phyloP scores from a whole-genome alignment of 1,140 invertebrate genomes.

The Hermetia illucens region DNA sequence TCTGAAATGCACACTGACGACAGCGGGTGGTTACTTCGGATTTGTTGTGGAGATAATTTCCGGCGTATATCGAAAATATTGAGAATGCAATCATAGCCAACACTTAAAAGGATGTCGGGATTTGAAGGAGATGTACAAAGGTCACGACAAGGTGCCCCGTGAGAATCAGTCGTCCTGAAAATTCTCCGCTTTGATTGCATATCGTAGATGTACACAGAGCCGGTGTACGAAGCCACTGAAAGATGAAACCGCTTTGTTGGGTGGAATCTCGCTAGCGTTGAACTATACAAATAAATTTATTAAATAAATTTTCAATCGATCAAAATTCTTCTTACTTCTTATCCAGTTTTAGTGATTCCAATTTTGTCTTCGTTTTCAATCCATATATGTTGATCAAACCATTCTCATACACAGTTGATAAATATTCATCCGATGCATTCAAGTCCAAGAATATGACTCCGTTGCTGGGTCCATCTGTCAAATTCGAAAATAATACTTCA shows the following conservation, averaged over 20 bases:
- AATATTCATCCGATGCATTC: constrained; percentile 23
- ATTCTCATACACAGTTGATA: constrained; percentile 22
- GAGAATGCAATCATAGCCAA: constrained; percentile 25
- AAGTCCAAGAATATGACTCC: constrained; percentile 24
- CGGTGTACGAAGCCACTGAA: constrained; percentile 20
- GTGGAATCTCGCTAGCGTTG: constrained; percentile 25
- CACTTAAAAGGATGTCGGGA: constrained; percentile 20
- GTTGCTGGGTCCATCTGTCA: constrained; percentile 13
- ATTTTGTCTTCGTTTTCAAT: constrained; percentile 22
- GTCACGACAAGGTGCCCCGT: constrained; percentile 24
- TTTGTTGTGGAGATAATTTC: constrained; percentile 12
- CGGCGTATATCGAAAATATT: constrained; percentile 26
- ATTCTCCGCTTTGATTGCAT: constrained; percentile 18
- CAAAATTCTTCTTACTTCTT: constrained; percentile 14
- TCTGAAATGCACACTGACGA: constrained; percentile 21
- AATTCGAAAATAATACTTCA: neutral
- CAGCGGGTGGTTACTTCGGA: constrained; percentile 16
- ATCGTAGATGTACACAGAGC: constrained; percentile 21
- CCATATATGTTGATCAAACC: constrained; percentile 24
- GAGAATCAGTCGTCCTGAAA: constrained; percentile 18
- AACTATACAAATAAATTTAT: constrained; percentile 8
- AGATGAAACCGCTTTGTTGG: constrained; percentile 23
- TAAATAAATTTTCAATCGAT: neutral
- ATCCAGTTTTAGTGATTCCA: constrained; percentile 20
- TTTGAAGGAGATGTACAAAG: constrained; percentile 17